Evolutionary conservation across 2,797 vertebrate genomes (phyloP), one percentile per base, ranked within the genome.

Genomic region (Melanotaenia boesemani): DNA sequence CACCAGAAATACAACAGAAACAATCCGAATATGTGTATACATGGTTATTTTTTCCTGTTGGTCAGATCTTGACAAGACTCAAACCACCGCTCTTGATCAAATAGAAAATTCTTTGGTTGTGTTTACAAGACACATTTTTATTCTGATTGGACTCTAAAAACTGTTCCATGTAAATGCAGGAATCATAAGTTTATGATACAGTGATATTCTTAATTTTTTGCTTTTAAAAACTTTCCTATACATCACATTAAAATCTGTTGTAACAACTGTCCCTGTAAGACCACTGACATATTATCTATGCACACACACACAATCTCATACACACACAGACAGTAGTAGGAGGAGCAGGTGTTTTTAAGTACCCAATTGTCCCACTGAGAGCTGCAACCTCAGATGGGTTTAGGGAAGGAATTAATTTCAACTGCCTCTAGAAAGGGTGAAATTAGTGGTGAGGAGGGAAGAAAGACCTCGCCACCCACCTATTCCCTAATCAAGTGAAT

Each of bases 331-430:
- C 26, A 15, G 15, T 1, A 5, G 7, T 50, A 70, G 57, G 6
- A 70, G 79, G 84, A 89, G 82, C 90, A 92, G 92, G 86, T 92
- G 91, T 82, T 79, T 86, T 74, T 73, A 78, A 81, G 64, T 66
- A 73, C 61, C 68, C 72, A 62, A 61, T 61, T 87, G 85, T 79
- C 62, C 82, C 71, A 57, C 39, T 66, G 81, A 81, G 79, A 79
- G 80, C 61, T 72, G 61, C 70, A 56, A 86, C 77, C 74, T 90
- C 90, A 83, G 76, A 84, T 93, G 90, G 67, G 78, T 89, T 88
- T 83, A 81, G 88, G 89, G 80, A 85, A 82, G 80, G 86, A 90
- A 92, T 93, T 91, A 80, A 93, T 93, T 92, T 89, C 81, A 82
- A 72, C 73, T 60, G 57, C 64, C 63, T 78, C 71, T 72, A 52